Conservation (phyloP, 2,113 vertebrate genomes). For the Corythornis vintsioides region DNA sequence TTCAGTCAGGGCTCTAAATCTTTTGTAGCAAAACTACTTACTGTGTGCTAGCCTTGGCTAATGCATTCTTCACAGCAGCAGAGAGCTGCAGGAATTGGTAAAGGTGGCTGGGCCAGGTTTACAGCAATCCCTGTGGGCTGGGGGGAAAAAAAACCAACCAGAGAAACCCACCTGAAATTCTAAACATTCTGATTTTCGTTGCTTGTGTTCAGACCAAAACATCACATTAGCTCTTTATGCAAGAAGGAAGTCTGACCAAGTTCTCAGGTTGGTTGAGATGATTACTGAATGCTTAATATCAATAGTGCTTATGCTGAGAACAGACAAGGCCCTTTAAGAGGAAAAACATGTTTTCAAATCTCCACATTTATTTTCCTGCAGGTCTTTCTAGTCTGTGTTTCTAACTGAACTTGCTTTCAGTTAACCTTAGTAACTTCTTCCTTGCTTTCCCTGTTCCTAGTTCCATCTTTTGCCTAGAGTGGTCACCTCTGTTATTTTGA, state of each 20-base stretch:
- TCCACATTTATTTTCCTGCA: background rate
- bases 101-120: background rate
- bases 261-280: background rate
- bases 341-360: background rate
- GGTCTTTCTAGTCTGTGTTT: background rate
- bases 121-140: background rate
- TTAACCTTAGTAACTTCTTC: background rate
- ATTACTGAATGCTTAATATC: background rate
- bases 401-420: background rate
- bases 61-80: constrained; percentile 18
- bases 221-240: background rate
- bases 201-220: background rate
- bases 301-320: background rate
- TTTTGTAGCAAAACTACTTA: constrained; percentile 12
- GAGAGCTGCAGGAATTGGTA: background rate
- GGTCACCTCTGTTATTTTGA: background rate
- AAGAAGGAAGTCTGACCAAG: background rate
- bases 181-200: background rate
- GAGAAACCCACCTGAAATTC: background rate
- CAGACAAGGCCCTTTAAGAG: background rate
- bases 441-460: background rate
- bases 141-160: too few relatives aligned
- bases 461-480: background rate
- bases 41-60: background rate
- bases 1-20: constrained; percentile 12